A percentile compares a stretch with the other conserved stretches of the same genome.
These are phyloP conservation scores for Formica selysi DNA, from an alignment of 1,140 invertebrate species.

Conservation along the genomic window DNA sequence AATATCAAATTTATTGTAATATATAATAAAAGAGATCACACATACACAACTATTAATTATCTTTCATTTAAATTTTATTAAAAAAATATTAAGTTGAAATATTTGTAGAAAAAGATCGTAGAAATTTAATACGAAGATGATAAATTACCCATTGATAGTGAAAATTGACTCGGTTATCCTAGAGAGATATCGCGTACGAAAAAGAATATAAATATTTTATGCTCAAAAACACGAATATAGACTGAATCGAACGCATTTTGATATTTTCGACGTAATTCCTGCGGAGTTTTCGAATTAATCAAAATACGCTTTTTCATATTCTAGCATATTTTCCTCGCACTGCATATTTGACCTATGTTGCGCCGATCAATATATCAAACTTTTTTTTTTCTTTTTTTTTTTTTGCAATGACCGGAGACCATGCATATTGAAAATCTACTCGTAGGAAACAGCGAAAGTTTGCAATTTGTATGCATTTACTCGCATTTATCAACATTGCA, in stretches of 20 bases:
- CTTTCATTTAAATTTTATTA: not conserved
- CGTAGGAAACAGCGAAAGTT: slow-evolving; percentile 36
- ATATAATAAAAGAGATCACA: no score
- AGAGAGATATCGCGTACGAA: not conserved
- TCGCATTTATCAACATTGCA: slow-evolving; percentile 22
- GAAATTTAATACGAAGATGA: not conserved
- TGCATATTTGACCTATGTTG: slow-evolving; percentile 38
- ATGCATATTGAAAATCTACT: slow-evolving; percentile 51
- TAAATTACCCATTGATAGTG: not conserved
- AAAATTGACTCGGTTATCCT: not conserved
- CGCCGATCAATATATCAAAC: slow-evolving; percentile 37
- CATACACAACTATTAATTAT: not conserved
- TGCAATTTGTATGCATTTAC: slow-evolving; percentile 60
- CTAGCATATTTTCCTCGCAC: slow-evolving; percentile 18
- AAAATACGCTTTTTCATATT: slow-evolving; percentile 56
- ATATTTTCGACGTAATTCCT: slow-evolving; percentile 30
- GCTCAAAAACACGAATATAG: not conserved
- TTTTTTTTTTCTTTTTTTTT: slow-evolving; percentile 56
- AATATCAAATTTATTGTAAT: not conserved
- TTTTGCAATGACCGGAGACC: slow-evolving; percentile 3
- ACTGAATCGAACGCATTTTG: not conserved
- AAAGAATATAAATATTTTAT: not conserved
- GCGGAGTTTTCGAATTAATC: not conserved
- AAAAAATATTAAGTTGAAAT: not conserved
- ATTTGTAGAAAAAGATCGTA: not conserved